These are phyloP conservation scores for Drosophila atripex DNA, from an alignment of 2,888 invertebrate genomes.

Conservation along the genomic window DNA sequence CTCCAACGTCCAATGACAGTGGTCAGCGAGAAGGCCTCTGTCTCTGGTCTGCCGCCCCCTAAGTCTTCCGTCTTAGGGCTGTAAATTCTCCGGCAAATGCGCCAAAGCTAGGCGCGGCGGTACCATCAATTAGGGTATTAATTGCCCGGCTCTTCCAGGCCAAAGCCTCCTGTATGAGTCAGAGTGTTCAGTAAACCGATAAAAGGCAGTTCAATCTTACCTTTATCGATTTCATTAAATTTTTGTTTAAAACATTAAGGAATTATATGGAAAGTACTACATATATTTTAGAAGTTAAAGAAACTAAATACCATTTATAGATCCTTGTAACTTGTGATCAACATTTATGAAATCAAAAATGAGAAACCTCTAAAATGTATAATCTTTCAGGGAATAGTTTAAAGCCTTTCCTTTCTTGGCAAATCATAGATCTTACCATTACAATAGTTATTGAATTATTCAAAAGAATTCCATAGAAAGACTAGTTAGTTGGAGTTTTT, in stretches of 20 bases:
- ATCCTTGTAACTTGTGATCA: too few relatives aligned
- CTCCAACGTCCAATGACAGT: constrained; percentile 7
- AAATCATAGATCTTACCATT: too few relatives aligned
- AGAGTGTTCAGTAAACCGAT: constrained; percentile 2
- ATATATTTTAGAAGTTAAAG: not conserved
- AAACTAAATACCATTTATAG: too few relatives aligned
- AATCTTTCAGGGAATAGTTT: too few relatives aligned
- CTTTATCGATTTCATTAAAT: not conserved
- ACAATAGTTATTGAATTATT: too few relatives aligned
- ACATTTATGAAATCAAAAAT: too few relatives aligned
- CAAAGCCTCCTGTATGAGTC: constrained; percentile 23
- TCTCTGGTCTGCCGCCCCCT: constrained; percentile 60
- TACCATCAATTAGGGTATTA: constrained; percentile 72
- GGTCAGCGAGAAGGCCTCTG: constrained; percentile 42
- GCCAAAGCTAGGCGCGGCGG: constrained; percentile 63
- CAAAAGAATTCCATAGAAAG: too few relatives aligned
- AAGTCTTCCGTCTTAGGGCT: constrained; percentile 67
- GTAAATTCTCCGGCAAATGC: constrained; percentile 57
- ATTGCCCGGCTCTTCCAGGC: constrained; percentile 39
- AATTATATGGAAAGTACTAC: not conserved
- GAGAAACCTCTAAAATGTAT: too few relatives aligned
- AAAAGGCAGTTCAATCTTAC: not conserved
- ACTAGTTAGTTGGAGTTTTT: too few relatives aligned
- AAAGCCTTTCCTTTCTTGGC: too few relatives aligned
- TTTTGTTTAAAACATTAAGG: too few relatives aligned